Conservation (phyloP, 2,888 invertebrate genomes). For the Clostera curtula region DNA sequence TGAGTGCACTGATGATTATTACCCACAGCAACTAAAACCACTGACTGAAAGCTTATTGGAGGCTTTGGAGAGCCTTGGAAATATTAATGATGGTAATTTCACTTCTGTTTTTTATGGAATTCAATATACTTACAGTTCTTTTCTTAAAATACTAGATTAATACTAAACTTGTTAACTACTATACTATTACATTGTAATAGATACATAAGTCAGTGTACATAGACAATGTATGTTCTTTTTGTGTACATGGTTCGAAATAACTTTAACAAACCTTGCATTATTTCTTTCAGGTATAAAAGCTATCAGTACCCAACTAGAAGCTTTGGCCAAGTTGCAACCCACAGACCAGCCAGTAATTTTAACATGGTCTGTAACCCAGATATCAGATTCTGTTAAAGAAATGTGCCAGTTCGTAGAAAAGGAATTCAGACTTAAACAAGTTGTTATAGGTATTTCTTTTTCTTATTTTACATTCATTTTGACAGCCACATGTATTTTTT, state of each 20-base stretch:
- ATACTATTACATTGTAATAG: no score
- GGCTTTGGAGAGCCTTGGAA: conserved; percentile 33
- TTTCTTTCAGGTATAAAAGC: conserved; percentile 37
- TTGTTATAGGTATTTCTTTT: conserved; percentile 48
- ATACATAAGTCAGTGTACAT: no score
- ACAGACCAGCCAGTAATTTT: conserved; percentile 43
- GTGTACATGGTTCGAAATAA: no score
- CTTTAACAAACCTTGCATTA: no score
- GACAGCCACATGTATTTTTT: conserved; percentile 1
- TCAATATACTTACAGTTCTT: not conserved
- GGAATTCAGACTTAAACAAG: conserved; percentile 45
- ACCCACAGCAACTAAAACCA: conserved; percentile 43
- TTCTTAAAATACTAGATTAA: no score
- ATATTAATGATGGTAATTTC: conserved; percentile 43
- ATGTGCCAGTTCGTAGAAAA: conserved; percentile 33
- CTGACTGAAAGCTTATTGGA: conserved; percentile 42
- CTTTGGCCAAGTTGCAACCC: conserved; percentile 43
- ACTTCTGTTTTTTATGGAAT: not conserved
- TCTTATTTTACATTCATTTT: no score
- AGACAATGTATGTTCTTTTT: no score
- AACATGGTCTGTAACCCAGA: conserved; percentile 48
- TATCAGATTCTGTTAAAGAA: conserved; percentile 36
- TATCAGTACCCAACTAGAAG: conserved; percentile 41
- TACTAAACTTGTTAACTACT: no score
- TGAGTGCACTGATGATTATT: conserved; percentile 49